phyloP scores from a whole-genome alignment of 2,888 invertebrate species.

The Dolichopus griseipennis region DNA sequence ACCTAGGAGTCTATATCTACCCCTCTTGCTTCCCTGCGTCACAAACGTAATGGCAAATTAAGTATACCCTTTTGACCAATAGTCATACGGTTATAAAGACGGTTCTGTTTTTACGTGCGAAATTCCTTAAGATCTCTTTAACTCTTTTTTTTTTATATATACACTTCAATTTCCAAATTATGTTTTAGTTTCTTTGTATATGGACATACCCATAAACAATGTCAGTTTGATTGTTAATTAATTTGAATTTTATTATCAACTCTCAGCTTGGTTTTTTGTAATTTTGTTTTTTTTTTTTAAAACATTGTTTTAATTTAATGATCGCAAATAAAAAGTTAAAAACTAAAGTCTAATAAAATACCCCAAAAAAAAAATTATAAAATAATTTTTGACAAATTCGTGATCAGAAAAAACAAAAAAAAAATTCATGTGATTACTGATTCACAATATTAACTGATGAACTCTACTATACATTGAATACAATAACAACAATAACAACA shows the following conservation, averaged over 20 bases:
- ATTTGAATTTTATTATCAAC: background rate
- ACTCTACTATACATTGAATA: no score
- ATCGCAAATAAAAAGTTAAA: background rate
- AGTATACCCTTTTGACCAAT: no score
- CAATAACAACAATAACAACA: no score
- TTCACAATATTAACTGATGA: no score
- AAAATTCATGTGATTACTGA: no score
- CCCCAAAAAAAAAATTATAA: background rate
- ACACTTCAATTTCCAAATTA: background rate
- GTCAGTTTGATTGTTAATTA: slow-evolving; percentile 1
- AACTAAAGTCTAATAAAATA: background rate
- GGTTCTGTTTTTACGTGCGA: background rate
- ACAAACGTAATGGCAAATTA: no score
- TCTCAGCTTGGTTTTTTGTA: background rate
- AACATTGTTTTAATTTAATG: slow-evolving; percentile 6
- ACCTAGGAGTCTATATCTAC: no score
- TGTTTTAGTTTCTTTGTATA: background rate
- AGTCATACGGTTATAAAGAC: no score
- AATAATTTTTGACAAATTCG: background rate
- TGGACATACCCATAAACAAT: background rate
- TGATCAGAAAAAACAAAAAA: background rate
- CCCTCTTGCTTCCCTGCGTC: no score
- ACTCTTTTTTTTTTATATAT: background rate
- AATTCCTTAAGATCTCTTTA: background rate
- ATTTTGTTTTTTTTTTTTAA: no score